Evolutionary conservation across 1,140 invertebrate genomes (phyloP), one percentile per base, ranked within the genome.

Genomic region (Drosophila lowei): DNA sequence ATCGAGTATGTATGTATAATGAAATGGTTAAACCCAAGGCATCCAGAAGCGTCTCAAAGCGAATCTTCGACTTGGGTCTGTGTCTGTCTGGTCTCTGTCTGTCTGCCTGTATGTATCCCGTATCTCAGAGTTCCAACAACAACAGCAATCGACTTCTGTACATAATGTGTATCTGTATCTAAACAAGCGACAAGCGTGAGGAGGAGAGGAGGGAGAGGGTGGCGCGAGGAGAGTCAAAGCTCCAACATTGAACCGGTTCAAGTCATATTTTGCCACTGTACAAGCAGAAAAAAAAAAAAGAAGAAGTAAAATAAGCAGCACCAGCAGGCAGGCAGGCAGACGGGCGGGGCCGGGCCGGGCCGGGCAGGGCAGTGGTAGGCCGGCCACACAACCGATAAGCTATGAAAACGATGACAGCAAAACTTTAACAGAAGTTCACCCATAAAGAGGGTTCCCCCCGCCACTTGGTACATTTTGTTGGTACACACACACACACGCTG

Each of bases 141-240:
- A 79, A 73, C 54, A 77, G 61, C 67, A 73, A 73, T 68, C 62
- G 67, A 38, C 59, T 61, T 76, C 52, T 56, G 62, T 79, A 84
- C 80, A 84, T 85, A 75, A 84, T 84, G 76, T 84, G 61, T 74
- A 74, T 84, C 79, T 84, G 80, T 79, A 79, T 76, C 79, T 84
- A 79, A 65, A 79, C 65, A 68, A 68, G 65, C 65, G 48, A 68
- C 65, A 66, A 46, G 49, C 13, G 18, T 11, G 9, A 15, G 34
- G 8, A 28, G 41, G 30, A 34, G 25, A 42, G 30, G 52, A 30
- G 48, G 15, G 43, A 25, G 23, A 25, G 48, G 15, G 67, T 60
- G 49, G 50, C 16, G 21, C 50, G 58, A 28, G 47, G 34, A 67
- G 42, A 67, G 63, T 67, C 67, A 73, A 68, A 58, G 58, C 75